Evolutionary conservation across 2,888 invertebrate species (phyloP), one percentile per base, ranked within the genome.

Genomic region (Lepidochrysops patricia): DNA sequence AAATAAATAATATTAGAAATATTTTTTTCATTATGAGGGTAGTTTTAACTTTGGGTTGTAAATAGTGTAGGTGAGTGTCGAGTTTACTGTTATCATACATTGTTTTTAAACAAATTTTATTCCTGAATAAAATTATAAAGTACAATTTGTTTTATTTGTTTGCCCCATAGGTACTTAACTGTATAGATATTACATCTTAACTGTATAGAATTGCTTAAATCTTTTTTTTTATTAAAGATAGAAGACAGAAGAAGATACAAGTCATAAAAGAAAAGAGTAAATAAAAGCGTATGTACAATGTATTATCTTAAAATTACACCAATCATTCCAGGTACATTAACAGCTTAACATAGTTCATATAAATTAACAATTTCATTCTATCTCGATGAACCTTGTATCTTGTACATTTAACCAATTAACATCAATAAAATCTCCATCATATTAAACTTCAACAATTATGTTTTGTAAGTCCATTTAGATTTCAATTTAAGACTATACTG

Each of bases 101-200:
- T 80, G 75, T 79, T 74, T 76, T 72, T 71, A 67, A 72, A 74
- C 78, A 83, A 73, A 85, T 81, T 85, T 78, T 80, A 86, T 82
- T 84, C 82, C 83, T 66, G 69, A 86, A 84, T 86, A 86, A 87
- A 84, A 74, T 70, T 70, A 79, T 71, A 76, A 71, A 67, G 72
- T 64, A 68, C 61, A 63, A 60, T 43, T 35, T 57, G 54, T 57
- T 23, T 68, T 67, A 26, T 19, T 74, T 64, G 69, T 74, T 54
- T 34, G 35, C 34, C 23, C 23, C 2, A 48, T 19, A 26, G 12
- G 23, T 1, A n/a, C n/a, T n/a, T n/a, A n/a, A n/a, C n/a, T n/a
- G n/a, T n/a, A n/a, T n/a, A n/a, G n/a, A n/a, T n/a, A n/a, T n/a
- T n/a, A n/a, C n/a, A n/a, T n/a, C n/a, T n/a, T n/a, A n/a, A n/a